Evolutionary conservation across 2,797 vertebrate species (phyloP).

Genomic region (Coendou prehensilis): DNA sequence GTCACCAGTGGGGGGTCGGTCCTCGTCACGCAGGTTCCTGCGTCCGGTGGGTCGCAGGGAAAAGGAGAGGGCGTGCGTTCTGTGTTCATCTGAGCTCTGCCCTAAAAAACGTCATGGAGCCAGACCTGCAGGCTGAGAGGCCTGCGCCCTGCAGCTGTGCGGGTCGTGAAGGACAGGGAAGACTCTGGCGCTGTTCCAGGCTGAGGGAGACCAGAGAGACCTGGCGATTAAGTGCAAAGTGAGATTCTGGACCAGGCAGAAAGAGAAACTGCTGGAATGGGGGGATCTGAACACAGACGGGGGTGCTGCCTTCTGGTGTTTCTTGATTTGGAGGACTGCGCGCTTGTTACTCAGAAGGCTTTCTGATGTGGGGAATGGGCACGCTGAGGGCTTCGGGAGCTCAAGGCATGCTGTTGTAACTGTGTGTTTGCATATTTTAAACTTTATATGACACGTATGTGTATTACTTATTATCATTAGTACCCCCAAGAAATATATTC

Average conservation of each 20-base stretch:
- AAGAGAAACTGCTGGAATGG: not conserved
- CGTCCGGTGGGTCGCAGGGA: accelerated
- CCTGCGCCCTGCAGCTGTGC: not conserved
- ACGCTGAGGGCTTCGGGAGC: not conserved
- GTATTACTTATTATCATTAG: not conserved
- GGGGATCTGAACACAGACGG: not conserved
- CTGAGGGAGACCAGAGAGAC: not conserved
- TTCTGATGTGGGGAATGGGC: not conserved
- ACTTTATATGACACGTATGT: not conserved
- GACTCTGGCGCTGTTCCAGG: not conserved
- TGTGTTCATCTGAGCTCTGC: not conserved
- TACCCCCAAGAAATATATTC: not conserved
- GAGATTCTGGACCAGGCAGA: not conserved
- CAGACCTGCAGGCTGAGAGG: not conserved
- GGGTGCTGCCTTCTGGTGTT: not conserved
- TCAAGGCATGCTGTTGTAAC: not conserved
- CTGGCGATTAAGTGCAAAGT: not conserved
- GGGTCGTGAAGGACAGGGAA: not conserved
- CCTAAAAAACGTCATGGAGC: not conserved
- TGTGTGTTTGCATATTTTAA: not conserved
- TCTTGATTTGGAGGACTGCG: not conserved
- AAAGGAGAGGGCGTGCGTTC: not conserved
- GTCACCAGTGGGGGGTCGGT: not conserved
- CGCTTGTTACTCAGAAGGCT: not conserved
- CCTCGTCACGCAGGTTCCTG: not conserved